Percentiles rank a stretch among this genome's conserved stretches.
Conservation (phyloP, 2,113 vertebrate species). For the Microtus ochrogaster region DNA sequence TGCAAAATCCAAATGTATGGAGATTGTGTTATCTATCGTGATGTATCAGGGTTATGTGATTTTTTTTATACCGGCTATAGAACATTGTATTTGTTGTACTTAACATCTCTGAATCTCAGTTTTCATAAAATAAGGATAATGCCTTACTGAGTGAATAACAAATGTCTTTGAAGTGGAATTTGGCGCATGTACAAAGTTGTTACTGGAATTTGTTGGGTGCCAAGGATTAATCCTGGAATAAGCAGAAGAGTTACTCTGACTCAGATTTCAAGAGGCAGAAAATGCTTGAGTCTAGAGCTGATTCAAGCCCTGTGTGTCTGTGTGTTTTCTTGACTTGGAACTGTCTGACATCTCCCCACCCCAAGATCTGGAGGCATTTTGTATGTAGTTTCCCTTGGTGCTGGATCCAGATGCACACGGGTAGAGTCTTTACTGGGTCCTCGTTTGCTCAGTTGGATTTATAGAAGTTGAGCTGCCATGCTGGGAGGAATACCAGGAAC, state of each 20-base stretch:
- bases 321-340: slow-evolving; percentile 11
- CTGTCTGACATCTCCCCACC: not conserved
- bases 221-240: not conserved
- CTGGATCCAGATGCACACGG: no score
- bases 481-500: no score
- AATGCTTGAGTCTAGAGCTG: not conserved
- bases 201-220: not conserved
- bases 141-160: not conserved
- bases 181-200: not conserved
- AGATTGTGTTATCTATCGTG: slow-evolving; percentile 12
- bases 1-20: not conserved
- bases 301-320: not conserved
- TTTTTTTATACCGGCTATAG: not conserved
- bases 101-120: not conserved
- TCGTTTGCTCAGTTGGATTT: no score
- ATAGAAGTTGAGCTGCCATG: no score
- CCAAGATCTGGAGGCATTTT: not conserved
- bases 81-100: slow-evolving; percentile 22
- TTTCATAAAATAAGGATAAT: slow-evolving; percentile 24
- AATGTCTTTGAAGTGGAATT: not conserved
- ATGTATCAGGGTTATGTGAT: not conserved
- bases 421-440: no score
- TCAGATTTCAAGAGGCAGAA: not conserved
- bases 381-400: not conserved
- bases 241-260: not conserved